Evolutionary conservation across 2,113 vertebrate genomes (phyloP).

Genomic region (Bambusicola thoracicus): DNA sequence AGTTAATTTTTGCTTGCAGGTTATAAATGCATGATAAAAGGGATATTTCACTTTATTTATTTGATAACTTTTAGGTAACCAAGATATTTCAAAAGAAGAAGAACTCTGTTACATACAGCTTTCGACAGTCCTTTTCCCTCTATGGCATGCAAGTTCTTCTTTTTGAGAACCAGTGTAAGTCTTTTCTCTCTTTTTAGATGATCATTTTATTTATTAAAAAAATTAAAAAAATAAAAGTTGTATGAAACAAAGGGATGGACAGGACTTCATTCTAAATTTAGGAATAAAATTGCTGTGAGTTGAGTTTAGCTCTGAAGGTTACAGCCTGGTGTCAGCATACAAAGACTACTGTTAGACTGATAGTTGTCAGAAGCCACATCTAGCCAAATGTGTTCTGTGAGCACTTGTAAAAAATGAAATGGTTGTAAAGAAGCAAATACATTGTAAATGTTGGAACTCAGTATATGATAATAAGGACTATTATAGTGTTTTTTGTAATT

Average conservation of each 20-base stretch:
- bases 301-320: not conserved
- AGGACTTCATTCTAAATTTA: not conserved
- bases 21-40: not conserved
- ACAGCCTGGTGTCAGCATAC: not conserved
- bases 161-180: constrained; percentile 97
- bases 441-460: not conserved
- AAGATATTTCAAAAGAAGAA: constrained; percentile 99
- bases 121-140: constrained; percentile 96
- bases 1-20: not conserved
- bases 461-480: not conserved
- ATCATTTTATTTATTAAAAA: not conserved
- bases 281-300: not conserved
- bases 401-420: not conserved
- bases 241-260: not conserved
- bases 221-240: not conserved
- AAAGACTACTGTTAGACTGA: not conserved
- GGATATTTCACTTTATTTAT: not conserved
- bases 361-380: not conserved
- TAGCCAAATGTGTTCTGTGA: not conserved
- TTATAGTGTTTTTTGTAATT: not conserved
- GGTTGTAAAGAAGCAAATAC: not conserved
- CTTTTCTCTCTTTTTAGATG: not conserved
- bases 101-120: constrained; percentile 97
- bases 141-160: constrained; percentile 96
- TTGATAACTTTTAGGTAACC: constrained; percentile 84